Conservation (phyloP, 2,113 vertebrate genomes). For the Plectropomus leopardus region DNA sequence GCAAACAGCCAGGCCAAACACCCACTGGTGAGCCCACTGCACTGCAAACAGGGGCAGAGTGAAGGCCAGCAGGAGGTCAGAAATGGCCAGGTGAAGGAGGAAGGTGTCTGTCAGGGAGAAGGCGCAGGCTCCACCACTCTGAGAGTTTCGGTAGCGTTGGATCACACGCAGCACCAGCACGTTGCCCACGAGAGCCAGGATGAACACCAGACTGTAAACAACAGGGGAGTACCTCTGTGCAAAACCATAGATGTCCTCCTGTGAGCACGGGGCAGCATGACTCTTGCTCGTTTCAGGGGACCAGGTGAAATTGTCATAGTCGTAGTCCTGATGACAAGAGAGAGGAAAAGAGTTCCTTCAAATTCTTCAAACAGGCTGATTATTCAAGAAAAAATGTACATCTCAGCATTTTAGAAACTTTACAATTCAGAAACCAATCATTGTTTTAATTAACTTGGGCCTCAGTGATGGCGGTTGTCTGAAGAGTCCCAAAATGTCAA, state of each 20-base stretch:
- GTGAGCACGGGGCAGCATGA: constrained; percentile 59
- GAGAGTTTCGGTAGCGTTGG: constrained; percentile 78
- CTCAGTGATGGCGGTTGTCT: not conserved
- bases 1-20: constrained; percentile 81
- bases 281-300: rapidly evolving
- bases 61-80: constrained; percentile 89
- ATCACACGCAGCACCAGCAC: constrained; percentile 88
- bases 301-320: constrained; percentile 14
- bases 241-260: constrained; percentile 64
- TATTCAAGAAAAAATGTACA: not conserved
- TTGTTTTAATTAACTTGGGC: not conserved
- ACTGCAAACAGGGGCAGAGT: constrained; percentile 89
- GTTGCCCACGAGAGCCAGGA: constrained; percentile 88
- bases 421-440: not conserved
- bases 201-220: constrained; percentile 79
- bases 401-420: not conserved
- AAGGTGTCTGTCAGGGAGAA: constrained; percentile 89
- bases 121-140: constrained; percentile 73
- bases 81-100: constrained; percentile 91
- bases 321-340: not conserved
- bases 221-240: constrained; percentile 70
- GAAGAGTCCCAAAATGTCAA: not conserved
- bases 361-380: not conserved
- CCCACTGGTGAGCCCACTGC: constrained; percentile 84
- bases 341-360: constrained; percentile 7